phyloP scores from a whole-genome alignment of 2,797 vertebrate species.

The Myotis myotis region DNA sequence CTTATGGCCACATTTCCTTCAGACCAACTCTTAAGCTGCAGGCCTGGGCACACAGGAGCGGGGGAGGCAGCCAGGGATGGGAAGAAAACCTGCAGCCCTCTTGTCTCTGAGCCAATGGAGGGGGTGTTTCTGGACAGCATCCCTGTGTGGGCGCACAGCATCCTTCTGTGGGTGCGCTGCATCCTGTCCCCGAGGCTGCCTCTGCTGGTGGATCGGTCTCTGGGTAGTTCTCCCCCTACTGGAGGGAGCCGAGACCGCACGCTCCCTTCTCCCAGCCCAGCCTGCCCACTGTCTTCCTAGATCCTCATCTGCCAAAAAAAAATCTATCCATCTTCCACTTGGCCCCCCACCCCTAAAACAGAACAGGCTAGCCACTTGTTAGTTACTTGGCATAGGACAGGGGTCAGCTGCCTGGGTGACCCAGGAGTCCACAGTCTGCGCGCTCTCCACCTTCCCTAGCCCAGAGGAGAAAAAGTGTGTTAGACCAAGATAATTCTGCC shows the following conservation, averaged over 20 bases:
- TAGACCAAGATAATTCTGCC: constrained; percentile 72
- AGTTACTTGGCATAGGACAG: neutral
- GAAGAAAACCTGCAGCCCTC: neutral
- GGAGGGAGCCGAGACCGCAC: neutral
- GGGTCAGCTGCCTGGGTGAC: neutral
- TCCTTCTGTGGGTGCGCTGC: neutral
- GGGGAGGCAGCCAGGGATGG: neutral
- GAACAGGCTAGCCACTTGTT: neutral
- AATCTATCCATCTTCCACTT: neutral
- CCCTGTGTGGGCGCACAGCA: neutral
- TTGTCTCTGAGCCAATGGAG: neutral
- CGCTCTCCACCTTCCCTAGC: constrained; percentile 69
- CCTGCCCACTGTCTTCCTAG: neutral
- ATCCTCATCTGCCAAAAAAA: neutral
- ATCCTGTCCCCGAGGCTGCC: neutral
- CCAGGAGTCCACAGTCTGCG: neutral
- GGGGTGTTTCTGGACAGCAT: neutral
- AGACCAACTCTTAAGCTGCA: neutral
- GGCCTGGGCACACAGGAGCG: neutral
- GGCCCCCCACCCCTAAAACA: neutral
- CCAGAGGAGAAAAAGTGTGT: constrained; percentile 56
- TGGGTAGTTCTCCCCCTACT: neutral
- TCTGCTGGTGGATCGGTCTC: neutral
- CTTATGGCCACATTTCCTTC: neutral
- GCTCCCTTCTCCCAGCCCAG: neutral